A percentile compares a stretch with the other conserved stretches of the same genome.
phyloP scores from a whole-genome alignment of 2,797 vertebrate genomes.

The Alcedo quadribrachys region DNA sequence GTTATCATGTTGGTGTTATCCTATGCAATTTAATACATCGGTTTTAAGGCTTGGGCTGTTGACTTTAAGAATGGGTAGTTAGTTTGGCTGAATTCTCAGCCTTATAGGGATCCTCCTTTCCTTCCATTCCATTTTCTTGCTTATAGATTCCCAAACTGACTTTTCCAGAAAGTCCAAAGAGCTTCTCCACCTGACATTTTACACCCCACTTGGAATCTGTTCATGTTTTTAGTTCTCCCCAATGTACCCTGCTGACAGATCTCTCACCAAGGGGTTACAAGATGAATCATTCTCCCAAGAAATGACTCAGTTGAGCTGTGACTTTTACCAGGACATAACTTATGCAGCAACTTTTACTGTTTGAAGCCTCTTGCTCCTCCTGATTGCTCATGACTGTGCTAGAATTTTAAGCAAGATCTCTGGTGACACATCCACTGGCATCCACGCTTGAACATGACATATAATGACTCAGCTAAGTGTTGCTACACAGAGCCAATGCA shows the following conservation, averaged over 20 bases:
- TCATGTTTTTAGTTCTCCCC: not conserved
- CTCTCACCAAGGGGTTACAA: not conserved
- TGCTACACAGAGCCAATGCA: not conserved
- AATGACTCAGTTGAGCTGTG: not conserved
- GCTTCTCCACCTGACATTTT: not conserved
- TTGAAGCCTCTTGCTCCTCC: not conserved
- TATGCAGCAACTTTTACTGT: not conserved
- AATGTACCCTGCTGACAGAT: not conserved
- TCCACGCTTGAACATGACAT: not conserved
- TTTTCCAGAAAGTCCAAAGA: not conserved
- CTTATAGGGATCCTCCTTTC: not conserved
- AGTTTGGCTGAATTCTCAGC: not conserved
- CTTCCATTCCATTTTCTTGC: not conserved
- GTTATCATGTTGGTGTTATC: not conserved
- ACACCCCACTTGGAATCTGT: not conserved
- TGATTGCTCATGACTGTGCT: not conserved
- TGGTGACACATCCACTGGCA: not conserved
- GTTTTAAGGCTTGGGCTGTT: not conserved
- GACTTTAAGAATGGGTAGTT: slow-evolving; percentile 8
- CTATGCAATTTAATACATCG: not conserved
- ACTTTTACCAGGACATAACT: not conserved
- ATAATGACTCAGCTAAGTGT: slow-evolving; percentile 26
- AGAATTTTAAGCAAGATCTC: not conserved
- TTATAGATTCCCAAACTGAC: not conserved
- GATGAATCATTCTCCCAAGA: not conserved